These are phyloP conservation scores for Nanorana parkeri DNA, from an alignment of 2,113 vertebrate species.

Conservation along the genomic window DNA sequence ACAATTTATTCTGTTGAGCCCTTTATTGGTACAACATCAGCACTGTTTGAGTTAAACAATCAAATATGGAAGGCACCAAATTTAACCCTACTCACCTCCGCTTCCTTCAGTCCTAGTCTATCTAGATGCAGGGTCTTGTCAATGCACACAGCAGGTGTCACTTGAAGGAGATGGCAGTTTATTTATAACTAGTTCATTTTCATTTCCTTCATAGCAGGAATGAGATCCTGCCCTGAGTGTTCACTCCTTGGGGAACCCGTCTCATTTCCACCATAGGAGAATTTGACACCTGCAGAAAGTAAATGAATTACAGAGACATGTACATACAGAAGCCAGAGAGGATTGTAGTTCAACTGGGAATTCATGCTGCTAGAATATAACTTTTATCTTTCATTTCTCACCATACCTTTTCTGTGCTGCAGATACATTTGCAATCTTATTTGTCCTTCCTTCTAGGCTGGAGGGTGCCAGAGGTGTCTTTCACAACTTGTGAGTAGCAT, in stretches of 20 bases:
- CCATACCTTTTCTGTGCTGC: neutral
- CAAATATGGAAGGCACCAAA: neutral
- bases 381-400: slow-evolving; percentile 22
- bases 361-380: slow-evolving; percentile 16
- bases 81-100: slow-evolving; percentile 12
- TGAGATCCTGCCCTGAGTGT: slow-evolving; percentile 57
- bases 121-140: slow-evolving; percentile 35
- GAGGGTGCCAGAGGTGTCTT: neutral
- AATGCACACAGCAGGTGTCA: slow-evolving; percentile 60
- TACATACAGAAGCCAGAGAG: slow-evolving; percentile 29
- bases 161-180: slow-evolving; percentile 53
- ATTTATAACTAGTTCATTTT: slow-evolving; percentile 63
- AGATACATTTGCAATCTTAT: neutral
- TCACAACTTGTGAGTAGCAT: neutral
- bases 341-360: slow-evolving; percentile 28
- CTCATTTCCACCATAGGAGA: slow-evolving; percentile 57
- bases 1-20: too few species aligned
- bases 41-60: neutral
- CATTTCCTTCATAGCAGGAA: slow-evolving; percentile 57
- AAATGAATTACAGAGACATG: slow-evolving; percentile 47
- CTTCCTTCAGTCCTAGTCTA: slow-evolving; percentile 5
- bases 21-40: too few species aligned
- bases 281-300: slow-evolving; percentile 49
- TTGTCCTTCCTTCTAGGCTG: slow-evolving; percentile 13
- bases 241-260: slow-evolving; percentile 55